phyloP scores from a whole-genome alignment of 1,140 invertebrate species.

The Cylas formicarius region DNA sequence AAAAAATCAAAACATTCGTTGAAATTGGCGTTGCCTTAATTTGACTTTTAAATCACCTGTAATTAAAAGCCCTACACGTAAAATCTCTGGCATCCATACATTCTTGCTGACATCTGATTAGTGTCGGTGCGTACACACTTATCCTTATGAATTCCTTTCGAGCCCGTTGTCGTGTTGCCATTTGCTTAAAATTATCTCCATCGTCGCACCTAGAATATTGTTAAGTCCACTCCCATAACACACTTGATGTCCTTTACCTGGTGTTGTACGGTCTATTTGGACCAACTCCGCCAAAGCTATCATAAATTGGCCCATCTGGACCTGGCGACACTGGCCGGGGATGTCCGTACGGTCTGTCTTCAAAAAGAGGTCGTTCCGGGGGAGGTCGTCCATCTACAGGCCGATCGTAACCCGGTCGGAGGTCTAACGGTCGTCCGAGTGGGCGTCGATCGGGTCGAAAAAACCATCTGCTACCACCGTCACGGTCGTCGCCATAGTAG shows the following conservation, averaged over 20 bases:
- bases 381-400: conserved; percentile 25
- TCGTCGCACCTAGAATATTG: conserved; percentile 55
- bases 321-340: conserved; percentile 37
- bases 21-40: background rate
- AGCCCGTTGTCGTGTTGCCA: conserved; percentile 65
- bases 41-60: conserved; percentile 51
- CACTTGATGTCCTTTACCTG: background rate
- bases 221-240: background rate
- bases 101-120: conserved; percentile 72
- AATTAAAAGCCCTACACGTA: conserved; percentile 83
- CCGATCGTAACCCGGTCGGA: conserved; percentile 12
- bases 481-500: conserved; percentile 35
- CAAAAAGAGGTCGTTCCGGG: conserved; percentile 27
- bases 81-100: conserved; percentile 77
- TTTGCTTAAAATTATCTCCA: conserved; percentile 70
- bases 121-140: conserved; percentile 61
- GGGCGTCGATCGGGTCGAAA: conserved; percentile 34
- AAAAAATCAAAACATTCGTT: conserved; percentile 13
- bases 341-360: conserved; percentile 28
- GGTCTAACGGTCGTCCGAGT: conserved; percentile 3
- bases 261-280: conserved; percentile 33
- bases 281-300: conserved; percentile 26
- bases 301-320: conserved; percentile 39
- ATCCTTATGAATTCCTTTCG: conserved; percentile 70
- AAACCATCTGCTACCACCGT: conserved; percentile 35